These are phyloP conservation scores for Tetrao urogallus DNA, from an alignment of 2,113 vertebrate genomes.

Conservation along the genomic window DNA sequence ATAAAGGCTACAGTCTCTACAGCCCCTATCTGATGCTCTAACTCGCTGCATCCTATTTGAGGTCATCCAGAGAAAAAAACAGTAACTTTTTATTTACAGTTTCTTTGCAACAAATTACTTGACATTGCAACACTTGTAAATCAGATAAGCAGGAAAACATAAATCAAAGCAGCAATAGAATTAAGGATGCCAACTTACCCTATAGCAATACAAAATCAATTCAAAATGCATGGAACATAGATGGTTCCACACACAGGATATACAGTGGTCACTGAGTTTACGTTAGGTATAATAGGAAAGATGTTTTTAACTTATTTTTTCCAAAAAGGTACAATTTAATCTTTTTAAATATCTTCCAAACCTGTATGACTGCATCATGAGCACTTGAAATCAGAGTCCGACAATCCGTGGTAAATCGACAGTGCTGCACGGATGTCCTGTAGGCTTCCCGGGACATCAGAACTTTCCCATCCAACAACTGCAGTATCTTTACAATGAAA, in stretches of 20 bases:
- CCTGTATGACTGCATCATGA: constrained; percentile 88
- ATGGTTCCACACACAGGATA: background rate
- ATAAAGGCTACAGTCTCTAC: background rate
- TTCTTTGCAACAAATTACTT: background rate
- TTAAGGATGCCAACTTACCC: background rate
- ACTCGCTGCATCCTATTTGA: background rate
- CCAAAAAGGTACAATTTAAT: background rate
- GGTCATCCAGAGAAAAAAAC: background rate
- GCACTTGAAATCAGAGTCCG: constrained; percentile 88
- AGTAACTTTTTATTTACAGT: background rate
- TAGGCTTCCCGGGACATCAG: constrained; percentile 79
- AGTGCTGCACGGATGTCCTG: constrained; percentile 84
- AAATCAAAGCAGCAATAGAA: background rate
- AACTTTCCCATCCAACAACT: constrained; percentile 81
- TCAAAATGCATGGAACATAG: background rate
- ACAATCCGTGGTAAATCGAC: constrained; percentile 84
- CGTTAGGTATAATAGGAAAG: background rate
- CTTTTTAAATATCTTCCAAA: constrained; percentile 49
- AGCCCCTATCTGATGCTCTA: background rate
- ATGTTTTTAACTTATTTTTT: background rate
- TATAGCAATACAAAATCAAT: background rate
- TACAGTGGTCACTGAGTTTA: background rate
- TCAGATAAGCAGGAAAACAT: background rate
- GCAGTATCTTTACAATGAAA: constrained; percentile 82
- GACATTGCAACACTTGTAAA: background rate